Evolutionary conservation across 2,888 invertebrate species (phyloP).

Genomic region (Endomychus coccineus): DNA sequence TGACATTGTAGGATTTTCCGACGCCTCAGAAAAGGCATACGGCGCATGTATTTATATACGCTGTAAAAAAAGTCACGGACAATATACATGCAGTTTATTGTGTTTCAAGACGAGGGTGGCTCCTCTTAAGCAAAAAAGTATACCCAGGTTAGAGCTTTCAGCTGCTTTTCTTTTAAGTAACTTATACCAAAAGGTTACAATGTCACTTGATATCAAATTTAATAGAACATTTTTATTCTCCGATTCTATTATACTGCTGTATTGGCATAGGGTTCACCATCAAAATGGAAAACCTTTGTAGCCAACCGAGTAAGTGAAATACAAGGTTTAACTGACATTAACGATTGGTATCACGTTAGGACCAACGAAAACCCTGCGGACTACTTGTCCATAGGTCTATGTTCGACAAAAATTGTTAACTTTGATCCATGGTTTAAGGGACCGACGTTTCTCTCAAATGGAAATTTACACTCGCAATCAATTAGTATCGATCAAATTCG

Average conservation of each 20-base stretch:
- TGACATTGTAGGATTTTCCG: too few species aligned
- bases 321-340: too few species aligned
- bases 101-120: too few species aligned
- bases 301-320: constrained; percentile 1
- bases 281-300: constrained; percentile 2
- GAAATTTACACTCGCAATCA: neutral
- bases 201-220: neutral
- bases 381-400: neutral
- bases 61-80: too few species aligned
- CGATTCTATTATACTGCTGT: neutral
- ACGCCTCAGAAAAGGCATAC: too few species aligned
- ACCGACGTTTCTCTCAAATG: neutral
- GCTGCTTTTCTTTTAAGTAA: constrained; percentile 1
- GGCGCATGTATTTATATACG: too few species aligned
- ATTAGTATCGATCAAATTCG: too few species aligned
- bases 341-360: constrained; percentile 1
- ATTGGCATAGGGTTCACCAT: neutral
- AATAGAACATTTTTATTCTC: neutral
- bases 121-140: too few species aligned
- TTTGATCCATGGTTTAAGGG: constrained; percentile 2
- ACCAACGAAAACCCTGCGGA: neutral
- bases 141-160: too few species aligned
- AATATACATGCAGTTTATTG: too few species aligned
- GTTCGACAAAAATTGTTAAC: constrained; percentile 1
- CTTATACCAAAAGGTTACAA: neutral